phyloP scores from a whole-genome alignment of 2,888 invertebrate species.

The Drosophila antonietae region DNA sequence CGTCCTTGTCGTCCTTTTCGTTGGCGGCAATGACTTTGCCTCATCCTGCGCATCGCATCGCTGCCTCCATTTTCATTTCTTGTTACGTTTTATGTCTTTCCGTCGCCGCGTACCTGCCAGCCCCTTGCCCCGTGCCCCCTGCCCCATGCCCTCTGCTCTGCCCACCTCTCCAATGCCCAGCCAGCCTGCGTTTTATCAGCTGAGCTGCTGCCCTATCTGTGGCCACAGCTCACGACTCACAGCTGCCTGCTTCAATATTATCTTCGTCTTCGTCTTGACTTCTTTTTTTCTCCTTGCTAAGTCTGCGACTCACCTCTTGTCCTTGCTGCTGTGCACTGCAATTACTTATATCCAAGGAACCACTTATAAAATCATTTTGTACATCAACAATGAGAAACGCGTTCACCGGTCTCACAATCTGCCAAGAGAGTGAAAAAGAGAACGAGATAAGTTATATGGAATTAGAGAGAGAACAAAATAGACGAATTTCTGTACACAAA shows the following conservation, averaged over 20 bases:
- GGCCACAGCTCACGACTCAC: conserved; percentile 63
- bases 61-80: conserved; percentile 79
- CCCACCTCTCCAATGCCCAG: neutral
- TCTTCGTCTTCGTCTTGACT: neutral
- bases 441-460: conserved; percentile 32
- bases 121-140: too few species aligned
- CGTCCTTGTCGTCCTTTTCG: conserved; percentile 38
- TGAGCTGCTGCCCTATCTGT: conserved; percentile 60
- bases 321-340: conserved; percentile 97
- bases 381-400: conserved; percentile 98
- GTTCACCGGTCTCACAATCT: conserved; percentile 94
- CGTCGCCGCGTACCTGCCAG: conserved; percentile 62
- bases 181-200: conserved; percentile 19
- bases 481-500: neutral
- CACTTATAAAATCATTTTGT: conserved; percentile 98
- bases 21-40: conserved; percentile 75
- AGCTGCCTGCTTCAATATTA: conserved; percentile 44
- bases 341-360: conserved; percentile 95
- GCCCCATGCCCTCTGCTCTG: too few species aligned
- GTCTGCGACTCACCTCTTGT: conserved; percentile 87
- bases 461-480: conserved; percentile 29
- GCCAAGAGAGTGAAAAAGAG: conserved; percentile 69
- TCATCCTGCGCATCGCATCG: conserved; percentile 59
- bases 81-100: conserved; percentile 78
- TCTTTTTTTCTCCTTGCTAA: conserved; percentile 14